Conservation (phyloP, 2,113 vertebrate genomes). For the Mirounga angustirostris region DNA sequence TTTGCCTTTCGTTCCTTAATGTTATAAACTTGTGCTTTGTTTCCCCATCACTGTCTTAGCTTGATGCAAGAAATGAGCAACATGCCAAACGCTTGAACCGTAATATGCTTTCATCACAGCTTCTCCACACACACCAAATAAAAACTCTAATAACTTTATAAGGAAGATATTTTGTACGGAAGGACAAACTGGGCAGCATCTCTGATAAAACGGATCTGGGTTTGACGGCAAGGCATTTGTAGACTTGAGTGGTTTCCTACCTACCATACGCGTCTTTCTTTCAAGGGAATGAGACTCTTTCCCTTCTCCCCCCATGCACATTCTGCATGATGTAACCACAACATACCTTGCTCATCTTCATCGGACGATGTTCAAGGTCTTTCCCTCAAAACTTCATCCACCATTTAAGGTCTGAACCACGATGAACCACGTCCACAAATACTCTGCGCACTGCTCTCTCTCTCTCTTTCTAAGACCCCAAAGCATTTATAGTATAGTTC, state of each 20-base stretch:
- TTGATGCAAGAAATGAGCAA: not conserved
- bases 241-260: not conserved
- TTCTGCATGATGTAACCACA: not conserved
- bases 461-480: not conserved
- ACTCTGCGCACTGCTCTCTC: no score
- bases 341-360: not conserved
- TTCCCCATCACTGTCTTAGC: not conserved
- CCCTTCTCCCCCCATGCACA: not conserved
- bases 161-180: not conserved
- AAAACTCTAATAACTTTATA: not conserved
- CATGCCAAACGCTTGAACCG: fast-evolving
- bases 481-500: fast-evolving
- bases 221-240: not conserved
- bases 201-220: fast-evolving
- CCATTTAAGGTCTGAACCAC: not conserved
- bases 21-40: not conserved
- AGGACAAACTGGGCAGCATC: no score
- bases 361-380: not conserved
- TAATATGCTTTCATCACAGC: fast-evolving
- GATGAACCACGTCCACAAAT: fast-evolving
- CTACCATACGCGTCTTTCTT: no score
- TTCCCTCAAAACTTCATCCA: not conserved
- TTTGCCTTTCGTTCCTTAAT: not conserved
- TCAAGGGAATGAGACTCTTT: not conserved
- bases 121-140: fast-evolving